phyloP scores from a whole-genome alignment of 2,888 invertebrate genomes.

The Theodoxus fluviatilis region DNA sequence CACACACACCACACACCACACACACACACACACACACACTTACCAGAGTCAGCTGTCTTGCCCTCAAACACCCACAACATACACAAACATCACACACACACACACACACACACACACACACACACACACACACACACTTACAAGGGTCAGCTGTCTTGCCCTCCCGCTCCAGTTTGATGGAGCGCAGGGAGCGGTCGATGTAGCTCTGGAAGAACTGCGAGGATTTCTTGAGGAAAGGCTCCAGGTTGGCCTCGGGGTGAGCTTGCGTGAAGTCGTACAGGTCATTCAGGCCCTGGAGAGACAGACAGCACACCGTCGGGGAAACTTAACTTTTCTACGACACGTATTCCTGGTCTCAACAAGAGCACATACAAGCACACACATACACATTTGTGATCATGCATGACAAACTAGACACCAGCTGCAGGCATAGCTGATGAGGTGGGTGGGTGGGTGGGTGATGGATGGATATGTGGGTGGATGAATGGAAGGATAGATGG shows the following conservation, averaged over 20 bases:
- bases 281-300: slow-evolving; percentile 78
- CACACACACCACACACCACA: too few species aligned
- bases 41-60: too few species aligned
- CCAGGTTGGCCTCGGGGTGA: slow-evolving; percentile 84
- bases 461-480: too few species aligned
- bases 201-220: slow-evolving; percentile 87
- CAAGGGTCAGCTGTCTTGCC: slow-evolving; percentile 29
- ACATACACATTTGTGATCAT: neutral
- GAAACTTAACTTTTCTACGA: too few species aligned
- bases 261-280: slow-evolving; percentile 81
- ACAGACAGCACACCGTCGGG: too few species aligned
- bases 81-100: too few species aligned
- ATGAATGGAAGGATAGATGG: too few species aligned
- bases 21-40: too few species aligned
- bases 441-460: neutral
- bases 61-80: too few species aligned
- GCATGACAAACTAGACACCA: neutral
- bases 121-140: neutral
- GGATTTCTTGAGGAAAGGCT: slow-evolving; percentile 83
- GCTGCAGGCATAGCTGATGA: neutral
- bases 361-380: neutral
- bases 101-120: too few species aligned
- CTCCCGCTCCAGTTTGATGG: slow-evolving; percentile 69
- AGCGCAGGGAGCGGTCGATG: slow-evolving; percentile 79
- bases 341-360: too few species aligned